Evolutionary conservation across 2,797 vertebrate genomes (phyloP).

Genomic region (Aldrovandia affinis): DNA sequence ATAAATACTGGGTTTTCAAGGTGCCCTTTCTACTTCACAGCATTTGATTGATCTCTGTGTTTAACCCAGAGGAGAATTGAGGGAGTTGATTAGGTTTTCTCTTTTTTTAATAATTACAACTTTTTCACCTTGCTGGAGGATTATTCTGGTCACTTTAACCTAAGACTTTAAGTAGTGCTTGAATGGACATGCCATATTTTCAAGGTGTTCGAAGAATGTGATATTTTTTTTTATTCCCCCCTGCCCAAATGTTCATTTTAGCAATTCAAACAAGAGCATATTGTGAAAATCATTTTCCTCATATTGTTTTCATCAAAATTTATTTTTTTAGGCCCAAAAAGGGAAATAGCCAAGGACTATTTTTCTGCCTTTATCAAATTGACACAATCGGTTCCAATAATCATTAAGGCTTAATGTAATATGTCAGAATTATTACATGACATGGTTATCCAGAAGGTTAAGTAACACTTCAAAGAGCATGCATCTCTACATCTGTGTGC

Average conservation of each 20-base stretch:
- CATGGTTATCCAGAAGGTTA: background rate
- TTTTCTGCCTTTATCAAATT: background rate
- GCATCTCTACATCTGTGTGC: background rate
- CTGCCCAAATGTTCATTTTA: background rate
- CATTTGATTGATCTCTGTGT: constrained; percentile 64
- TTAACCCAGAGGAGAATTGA: constrained; percentile 55
- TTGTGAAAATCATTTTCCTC: background rate
- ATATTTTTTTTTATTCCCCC: background rate
- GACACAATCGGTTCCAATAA: background rate
- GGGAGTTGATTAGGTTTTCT: constrained; percentile 46
- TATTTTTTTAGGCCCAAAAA: background rate
- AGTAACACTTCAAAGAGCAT: background rate
- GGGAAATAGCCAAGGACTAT: background rate
- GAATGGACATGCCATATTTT: background rate
- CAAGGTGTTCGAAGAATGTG: background rate
- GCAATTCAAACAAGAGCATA: background rate
- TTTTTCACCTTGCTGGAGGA: constrained; percentile 59
- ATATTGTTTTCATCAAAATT: background rate
- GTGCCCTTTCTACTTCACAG: constrained; percentile 72
- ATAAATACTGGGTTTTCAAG: constrained; percentile 71
- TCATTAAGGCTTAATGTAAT: constrained; percentile 2
- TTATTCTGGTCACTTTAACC: background rate
- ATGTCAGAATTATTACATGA: background rate
- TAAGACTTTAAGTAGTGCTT: background rate
- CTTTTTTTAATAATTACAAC: constrained; percentile 58